Evolutionary conservation across 2,113 vertebrate species (phyloP), one percentile per base, ranked within the genome.

Genomic region (Leptobrachium ailaonicum): DNA sequence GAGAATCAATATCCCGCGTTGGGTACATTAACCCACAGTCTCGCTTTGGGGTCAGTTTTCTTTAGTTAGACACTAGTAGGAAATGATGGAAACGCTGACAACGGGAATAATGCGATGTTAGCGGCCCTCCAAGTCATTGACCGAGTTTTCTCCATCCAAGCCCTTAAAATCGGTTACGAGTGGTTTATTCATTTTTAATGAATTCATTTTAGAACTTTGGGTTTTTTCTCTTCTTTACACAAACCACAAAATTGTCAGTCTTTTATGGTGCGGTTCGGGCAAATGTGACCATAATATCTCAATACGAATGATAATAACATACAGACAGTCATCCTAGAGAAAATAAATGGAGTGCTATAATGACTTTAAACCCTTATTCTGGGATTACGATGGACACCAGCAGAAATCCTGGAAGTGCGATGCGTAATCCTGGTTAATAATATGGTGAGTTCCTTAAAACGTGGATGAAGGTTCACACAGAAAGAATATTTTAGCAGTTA

Each of bases 271-370:
- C 42, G 73, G 32, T 82, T 56, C 71, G 40, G 11, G 74, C 14
- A 74, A n/a, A 41, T 11, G 73, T 73, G 84, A 84, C 74, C 80
- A 76, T 86, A 87, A 87, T 85, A 63, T 73, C 41, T 32, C 41
- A 9, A 77, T 81, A 75, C 10, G 67, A 53, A 32, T 79, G 67
- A 83, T 72, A 80, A 83, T 67, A 75, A 53, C 12, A 41, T 41
- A 42, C 4, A 32, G 72, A 64, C 50, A 54, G 71, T 78, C 80
- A 73, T 54, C 64, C 66, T 71, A 50, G 56, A 64, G 43, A 20
- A 75, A 76, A 53, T 13, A 77, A 77, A 7, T 41, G 6, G 6
- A 53, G 2, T 43, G 43, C 76, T 75, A 66, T 73, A 75, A 74
- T 58, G 45, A 81, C 64, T 12, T 75, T 81, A 74, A 68, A 85